Evolutionary conservation across 2,888 invertebrate genomes (phyloP).

Genomic region (Baccha elongata): DNA sequence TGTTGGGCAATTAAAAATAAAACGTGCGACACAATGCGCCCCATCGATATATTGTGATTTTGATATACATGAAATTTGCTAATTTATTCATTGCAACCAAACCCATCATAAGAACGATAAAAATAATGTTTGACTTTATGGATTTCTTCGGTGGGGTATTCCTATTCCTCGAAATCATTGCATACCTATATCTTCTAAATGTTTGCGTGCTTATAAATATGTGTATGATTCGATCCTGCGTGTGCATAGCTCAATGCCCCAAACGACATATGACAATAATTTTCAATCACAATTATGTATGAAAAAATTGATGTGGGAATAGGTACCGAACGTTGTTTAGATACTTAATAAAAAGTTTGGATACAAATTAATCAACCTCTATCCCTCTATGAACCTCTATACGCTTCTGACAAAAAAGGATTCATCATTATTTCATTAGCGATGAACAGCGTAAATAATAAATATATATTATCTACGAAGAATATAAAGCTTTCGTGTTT

Average conservation of each 20-base stretch:
- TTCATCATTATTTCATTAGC: slow-evolving; percentile 74
- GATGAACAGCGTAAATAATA: slow-evolving; percentile 39
- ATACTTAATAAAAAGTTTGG: too few species aligned
- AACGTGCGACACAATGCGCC: background rate
- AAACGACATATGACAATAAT: slow-evolving; percentile 74
- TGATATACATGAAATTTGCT: slow-evolving; percentile 69
- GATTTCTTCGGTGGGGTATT: background rate
- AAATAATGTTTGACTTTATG: slow-evolving; percentile 23
- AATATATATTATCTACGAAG: slow-evolving; percentile 17
- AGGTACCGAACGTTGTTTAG: slow-evolving; percentile 66
- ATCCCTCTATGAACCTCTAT: background rate
- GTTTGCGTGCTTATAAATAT: slow-evolving; percentile 50
- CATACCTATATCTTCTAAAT: too few species aligned
- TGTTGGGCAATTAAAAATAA: slow-evolving; percentile 49
- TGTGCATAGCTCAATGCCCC: slow-evolving; percentile 73
- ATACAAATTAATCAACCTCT: slow-evolving; percentile 54
- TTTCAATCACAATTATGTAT: slow-evolving; percentile 74
- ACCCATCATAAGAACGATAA: slow-evolving; percentile 50
- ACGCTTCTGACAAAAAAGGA: slow-evolving; percentile 45
- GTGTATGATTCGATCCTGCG: slow-evolving; percentile 69
- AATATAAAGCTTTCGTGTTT: slow-evolving; percentile 60
- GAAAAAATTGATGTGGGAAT: slow-evolving; percentile 55
- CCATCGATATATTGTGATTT: slow-evolving; percentile 57
- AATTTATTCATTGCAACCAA: slow-evolving; percentile 67
- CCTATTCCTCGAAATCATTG: background rate